Evolutionary conservation across 64 coral and sea anemone species (phyloP).

Genomic region (Porites lutea): DNA sequence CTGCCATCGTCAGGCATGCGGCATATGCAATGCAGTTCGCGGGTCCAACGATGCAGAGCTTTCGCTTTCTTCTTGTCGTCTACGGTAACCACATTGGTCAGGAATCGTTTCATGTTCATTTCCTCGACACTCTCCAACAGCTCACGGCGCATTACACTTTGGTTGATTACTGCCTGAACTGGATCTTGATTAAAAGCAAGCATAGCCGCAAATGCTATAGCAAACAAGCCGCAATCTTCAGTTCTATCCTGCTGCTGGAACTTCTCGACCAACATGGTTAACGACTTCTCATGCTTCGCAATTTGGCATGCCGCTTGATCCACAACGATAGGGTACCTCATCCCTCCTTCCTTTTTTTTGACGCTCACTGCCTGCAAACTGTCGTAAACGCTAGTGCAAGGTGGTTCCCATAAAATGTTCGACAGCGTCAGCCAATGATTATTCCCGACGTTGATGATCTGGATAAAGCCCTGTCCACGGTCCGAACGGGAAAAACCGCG

Average conservation of each 20-base stretch:
- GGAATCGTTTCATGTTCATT: conserved; percentile 31
- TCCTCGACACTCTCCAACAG: conserved; percentile 7
- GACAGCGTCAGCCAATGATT: conserved; percentile 73
- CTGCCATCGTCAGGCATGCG: conserved; percentile 64
- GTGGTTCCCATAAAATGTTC: not conserved
- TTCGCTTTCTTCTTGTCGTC: not conserved
- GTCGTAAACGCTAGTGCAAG: conserved; percentile 40
- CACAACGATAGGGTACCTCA: conserved; percentile 57
- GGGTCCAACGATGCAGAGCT: conserved; percentile 30
- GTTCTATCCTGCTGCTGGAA: conserved; percentile 67
- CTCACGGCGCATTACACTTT: conserved; percentile 46
- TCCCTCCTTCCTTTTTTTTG: not conserved
- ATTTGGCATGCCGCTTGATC: conserved; percentile 58
- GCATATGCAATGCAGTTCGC: conserved; percentile 43
- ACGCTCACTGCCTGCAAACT: conserved; percentile 27
- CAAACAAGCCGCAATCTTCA: conserved; percentile 65
- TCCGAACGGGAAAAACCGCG: too few relatives aligned
- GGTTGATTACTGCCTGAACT: not conserved
- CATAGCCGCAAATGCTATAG: conserved; percentile 42
- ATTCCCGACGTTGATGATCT: conserved; percentile 34
- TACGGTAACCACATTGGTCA: not conserved
- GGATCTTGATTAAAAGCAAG: conserved; percentile 28
- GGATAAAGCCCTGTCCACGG: too few relatives aligned
- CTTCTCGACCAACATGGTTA: conserved; percentile 29
- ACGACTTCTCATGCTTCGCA: not conserved